phyloP scores from a whole-genome alignment of 2,888 invertebrate species.

The Drosophila merina region DNA sequence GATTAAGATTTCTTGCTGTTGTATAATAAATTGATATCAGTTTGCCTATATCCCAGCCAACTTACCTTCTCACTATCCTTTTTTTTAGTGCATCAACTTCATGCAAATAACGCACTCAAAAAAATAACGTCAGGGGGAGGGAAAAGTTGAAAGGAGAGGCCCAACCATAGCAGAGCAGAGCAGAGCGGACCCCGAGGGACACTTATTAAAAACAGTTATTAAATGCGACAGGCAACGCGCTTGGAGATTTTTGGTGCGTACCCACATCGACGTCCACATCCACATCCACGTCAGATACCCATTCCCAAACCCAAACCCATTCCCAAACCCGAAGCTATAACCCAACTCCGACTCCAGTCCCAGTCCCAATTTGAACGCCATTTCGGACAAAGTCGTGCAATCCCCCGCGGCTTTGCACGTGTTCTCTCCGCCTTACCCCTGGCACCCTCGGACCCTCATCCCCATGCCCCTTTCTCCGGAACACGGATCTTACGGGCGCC shows the following conservation, averaged over 20 bases:
- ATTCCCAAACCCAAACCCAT: slow-evolving; percentile 15
- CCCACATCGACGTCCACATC: slow-evolving; percentile 28
- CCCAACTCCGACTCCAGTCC: not conserved
- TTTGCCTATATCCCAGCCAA: no score
- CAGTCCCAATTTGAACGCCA: slow-evolving; percentile 29
- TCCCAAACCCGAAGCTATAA: slow-evolving; percentile 7
- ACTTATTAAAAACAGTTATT: slow-evolving; percentile 79
- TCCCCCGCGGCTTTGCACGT: slow-evolving; percentile 84
- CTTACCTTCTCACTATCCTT: not conserved
- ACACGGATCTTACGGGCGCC: slow-evolving; percentile 6
- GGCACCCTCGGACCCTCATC: not conserved
- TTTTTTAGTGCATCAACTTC: slow-evolving; percentile 21
- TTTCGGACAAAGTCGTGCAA: slow-evolving; percentile 69
- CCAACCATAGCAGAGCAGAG: slow-evolving; percentile 2
- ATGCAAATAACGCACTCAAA: slow-evolving; percentile 66
- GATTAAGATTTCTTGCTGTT: no score
- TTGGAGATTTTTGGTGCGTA: slow-evolving; percentile 64
- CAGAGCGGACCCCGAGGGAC: slow-evolving; percentile 70
- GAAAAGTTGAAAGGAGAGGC: slow-evolving; percentile 21
- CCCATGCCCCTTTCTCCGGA: not conserved
- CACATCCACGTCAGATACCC: slow-evolving; percentile 1
- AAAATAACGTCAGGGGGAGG: slow-evolving; percentile 39
- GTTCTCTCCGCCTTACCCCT: slow-evolving; percentile 66
- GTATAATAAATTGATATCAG: no score
- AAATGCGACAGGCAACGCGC: slow-evolving; percentile 78